Percentiles rank a stretch among this genome's conserved stretches.
Conservation (phyloP, 2,888 invertebrate genomes). For the Byasa hedistus region DNA sequence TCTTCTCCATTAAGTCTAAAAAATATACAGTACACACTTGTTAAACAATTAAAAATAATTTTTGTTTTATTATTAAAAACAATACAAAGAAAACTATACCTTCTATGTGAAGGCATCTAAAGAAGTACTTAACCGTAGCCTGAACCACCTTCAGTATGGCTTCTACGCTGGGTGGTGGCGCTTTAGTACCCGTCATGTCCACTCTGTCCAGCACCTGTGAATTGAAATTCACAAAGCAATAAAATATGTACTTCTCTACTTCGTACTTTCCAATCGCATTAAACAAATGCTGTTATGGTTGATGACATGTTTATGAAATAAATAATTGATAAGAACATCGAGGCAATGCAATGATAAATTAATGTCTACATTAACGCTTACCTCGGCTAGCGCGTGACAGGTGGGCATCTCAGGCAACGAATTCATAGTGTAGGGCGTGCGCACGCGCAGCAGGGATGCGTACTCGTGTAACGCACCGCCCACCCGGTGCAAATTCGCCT, state of each 20-base stretch:
- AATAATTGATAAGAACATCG: no score
- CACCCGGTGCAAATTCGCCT: conserved; percentile 49
- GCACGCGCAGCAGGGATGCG: conserved; percentile 46
- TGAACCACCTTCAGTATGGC: conserved; percentile 84
- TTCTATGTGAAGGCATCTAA: conserved; percentile 84
- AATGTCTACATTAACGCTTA: neutral
- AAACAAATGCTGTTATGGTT: no score
- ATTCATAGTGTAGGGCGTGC: conserved; percentile 44
- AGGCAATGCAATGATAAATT: no score
- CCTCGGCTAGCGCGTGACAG: conserved; percentile 70
- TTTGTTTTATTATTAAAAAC: no score
- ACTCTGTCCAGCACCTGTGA: conserved; percentile 81
- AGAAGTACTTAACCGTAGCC: conserved; percentile 87
- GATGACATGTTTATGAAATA: no score
- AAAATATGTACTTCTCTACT: neutral
- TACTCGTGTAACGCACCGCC: conserved; percentile 52
- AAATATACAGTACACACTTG: neutral
- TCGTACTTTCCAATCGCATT: no score
- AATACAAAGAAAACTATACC: conserved; percentile 71
- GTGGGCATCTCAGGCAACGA: conserved; percentile 54
- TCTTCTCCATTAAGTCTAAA: conserved; percentile 81
- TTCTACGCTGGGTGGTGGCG: conserved; percentile 82
- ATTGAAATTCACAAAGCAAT: neutral
- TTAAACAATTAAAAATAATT: no score
- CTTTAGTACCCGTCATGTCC: conserved; percentile 80